Conservation (phyloP, 2,113 vertebrate genomes). For the Tor tambroides region DNA sequence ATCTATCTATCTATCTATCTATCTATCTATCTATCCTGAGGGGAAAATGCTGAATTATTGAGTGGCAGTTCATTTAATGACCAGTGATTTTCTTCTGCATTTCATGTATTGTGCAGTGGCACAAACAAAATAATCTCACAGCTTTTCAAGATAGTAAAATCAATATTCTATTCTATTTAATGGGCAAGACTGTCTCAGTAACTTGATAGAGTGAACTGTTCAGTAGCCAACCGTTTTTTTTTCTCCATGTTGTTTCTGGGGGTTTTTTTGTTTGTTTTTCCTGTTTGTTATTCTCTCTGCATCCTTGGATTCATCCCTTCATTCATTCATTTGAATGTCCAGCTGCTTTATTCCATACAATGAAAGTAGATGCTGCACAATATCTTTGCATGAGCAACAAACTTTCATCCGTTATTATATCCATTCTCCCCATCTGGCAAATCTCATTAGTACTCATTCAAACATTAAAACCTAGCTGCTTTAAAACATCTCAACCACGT, state of each 20-base stretch:
- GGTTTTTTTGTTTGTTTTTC: conserved; percentile 46
- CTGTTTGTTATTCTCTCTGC: conserved; percentile 38
- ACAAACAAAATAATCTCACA: conserved; percentile 73
- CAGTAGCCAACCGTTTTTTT: conserved; percentile 63
- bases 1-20: too few species aligned
- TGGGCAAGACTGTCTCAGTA: conserved; percentile 74
- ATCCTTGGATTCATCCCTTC: neutral
- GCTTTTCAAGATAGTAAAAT: conserved; percentile 75
- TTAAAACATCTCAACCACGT: neutral
- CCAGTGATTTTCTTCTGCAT: conserved; percentile 69
- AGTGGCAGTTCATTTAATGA: conserved; percentile 70
- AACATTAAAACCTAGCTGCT: neutral
- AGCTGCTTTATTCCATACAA: neutral
- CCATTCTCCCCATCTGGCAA: neutral
- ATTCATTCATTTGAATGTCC: neutral
- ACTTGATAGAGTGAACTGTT: conserved; percentile 72
- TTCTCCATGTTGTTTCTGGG: conserved; percentile 28
- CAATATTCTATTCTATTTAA: conserved; percentile 83
- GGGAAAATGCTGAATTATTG: conserved; percentile 67
- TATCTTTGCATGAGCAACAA: neutral
- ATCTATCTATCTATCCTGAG: conserved; percentile 50
- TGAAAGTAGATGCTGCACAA: neutral
- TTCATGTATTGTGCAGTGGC: conserved; percentile 62
- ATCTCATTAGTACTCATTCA: neutral
- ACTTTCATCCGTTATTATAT: neutral